Conservation (phyloP, 2,113 vertebrate genomes). For the Mionectes macconnelli region DNA sequence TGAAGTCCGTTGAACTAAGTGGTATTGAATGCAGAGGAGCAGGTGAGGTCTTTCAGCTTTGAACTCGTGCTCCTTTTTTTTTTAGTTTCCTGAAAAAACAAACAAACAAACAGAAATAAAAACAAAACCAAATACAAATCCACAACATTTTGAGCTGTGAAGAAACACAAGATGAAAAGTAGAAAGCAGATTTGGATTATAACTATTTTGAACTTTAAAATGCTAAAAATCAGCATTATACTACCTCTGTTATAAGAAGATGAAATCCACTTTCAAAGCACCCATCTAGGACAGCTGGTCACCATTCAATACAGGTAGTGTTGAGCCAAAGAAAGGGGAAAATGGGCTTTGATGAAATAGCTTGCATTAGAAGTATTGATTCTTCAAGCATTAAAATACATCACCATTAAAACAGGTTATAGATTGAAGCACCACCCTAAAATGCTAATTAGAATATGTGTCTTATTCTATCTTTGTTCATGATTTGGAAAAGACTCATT, state of each 20-base stretch:
- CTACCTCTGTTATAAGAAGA: neutral
- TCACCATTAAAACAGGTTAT: neutral
- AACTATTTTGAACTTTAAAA: neutral
- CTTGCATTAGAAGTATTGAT: neutral
- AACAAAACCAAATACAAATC: neutral
- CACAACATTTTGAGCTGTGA: neutral
- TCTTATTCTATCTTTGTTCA: neutral
- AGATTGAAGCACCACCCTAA: neutral
- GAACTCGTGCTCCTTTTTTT: neutral
- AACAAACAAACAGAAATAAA: neutral
- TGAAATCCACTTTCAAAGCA: neutral
- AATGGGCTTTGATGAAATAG: neutral
- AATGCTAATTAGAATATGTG: neutral
- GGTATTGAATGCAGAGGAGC: neutral
- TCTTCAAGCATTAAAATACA: neutral
- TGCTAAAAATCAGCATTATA: neutral
- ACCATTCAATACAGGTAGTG: neutral
- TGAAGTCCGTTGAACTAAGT: neutral
- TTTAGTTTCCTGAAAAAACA: neutral
- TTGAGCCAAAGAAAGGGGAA: neutral
- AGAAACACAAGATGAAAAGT: neutral
- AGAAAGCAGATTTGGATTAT: neutral
- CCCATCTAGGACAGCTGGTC: neutral
- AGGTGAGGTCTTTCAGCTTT: neutral
- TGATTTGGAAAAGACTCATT: neutral